phyloP scores from a whole-genome alignment of 2,797 vertebrate genomes.

The Podargus strigoides region DNA sequence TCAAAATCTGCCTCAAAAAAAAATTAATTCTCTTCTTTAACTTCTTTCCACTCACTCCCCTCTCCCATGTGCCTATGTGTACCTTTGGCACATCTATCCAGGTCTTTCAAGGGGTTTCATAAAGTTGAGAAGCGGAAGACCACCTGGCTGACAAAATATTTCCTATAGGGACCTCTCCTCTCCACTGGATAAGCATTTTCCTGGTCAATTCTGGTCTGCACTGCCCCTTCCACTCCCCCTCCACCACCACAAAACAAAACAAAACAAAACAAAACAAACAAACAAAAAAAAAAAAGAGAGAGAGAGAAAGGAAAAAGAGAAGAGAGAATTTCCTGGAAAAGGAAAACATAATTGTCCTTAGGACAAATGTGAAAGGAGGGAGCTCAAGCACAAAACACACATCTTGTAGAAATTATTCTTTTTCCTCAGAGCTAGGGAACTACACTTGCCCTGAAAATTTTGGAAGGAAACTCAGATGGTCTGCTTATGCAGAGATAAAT shows the following conservation, averaged over 20 bases:
- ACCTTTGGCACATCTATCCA: not conserved
- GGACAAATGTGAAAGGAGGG: not conserved
- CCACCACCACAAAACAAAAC: too few species aligned
- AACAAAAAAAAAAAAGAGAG: fast-evolving
- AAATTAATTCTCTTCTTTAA: not conserved
- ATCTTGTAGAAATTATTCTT: not conserved
- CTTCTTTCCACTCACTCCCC: not conserved
- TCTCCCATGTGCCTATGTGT: not conserved
- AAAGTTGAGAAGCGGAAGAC: not conserved
- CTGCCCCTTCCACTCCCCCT: fast-evolving
- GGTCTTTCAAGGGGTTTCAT: not conserved
- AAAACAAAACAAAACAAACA: not conserved
- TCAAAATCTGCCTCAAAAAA: not conserved
- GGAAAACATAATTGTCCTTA: not conserved
- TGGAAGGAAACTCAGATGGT: not conserved
- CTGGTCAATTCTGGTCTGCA: not conserved
- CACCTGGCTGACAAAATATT: not conserved
- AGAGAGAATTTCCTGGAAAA: not conserved
- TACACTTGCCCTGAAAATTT: not conserved
- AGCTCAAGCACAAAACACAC: not conserved
- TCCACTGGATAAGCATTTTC: not conserved
- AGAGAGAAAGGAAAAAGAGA: fast-evolving
- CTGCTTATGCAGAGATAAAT: not conserved
- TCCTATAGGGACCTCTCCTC: not conserved
- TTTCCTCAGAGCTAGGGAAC: not conserved